phyloP scores from a whole-genome alignment of 1,140 invertebrate species.

The Apis dorsata region DNA sequence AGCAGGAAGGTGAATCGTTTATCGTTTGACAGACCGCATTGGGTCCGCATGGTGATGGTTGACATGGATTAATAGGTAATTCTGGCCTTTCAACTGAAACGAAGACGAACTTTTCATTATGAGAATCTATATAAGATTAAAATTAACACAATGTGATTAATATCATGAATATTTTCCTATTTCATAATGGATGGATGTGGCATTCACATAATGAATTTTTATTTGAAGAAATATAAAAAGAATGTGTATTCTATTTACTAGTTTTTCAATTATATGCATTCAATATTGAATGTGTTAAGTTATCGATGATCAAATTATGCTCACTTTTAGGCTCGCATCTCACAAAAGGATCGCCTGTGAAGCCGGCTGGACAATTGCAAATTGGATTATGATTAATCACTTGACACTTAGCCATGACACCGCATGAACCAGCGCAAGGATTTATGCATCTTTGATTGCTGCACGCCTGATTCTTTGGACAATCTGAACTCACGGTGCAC shows the following conservation, averaged over 20 bases:
- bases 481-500: constrained; percentile 86
- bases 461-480: constrained; percentile 83
- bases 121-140: no score
- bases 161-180: no score
- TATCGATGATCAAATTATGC: no score
- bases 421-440: constrained; percentile 87
- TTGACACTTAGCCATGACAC: constrained; percentile 82
- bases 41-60: constrained; percentile 86
- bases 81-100: constrained; percentile 63
- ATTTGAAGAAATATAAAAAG: no score
- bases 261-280: no score
- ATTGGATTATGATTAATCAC: constrained; percentile 89
- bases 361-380: constrained; percentile 84
- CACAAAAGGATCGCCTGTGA: constrained; percentile 66
- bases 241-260: no score
- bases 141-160: no score
- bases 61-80: constrained; percentile 48
- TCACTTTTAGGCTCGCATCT: no score
- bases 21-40: constrained; percentile 84
- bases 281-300: no score
- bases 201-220: no score
- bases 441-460: constrained; percentile 85
- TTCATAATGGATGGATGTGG: no score
- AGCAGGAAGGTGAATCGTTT: constrained; percentile 83
- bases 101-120: no score